Conservation (phyloP, 2,113 vertebrate species). For the Arenaria interpres region DNA sequence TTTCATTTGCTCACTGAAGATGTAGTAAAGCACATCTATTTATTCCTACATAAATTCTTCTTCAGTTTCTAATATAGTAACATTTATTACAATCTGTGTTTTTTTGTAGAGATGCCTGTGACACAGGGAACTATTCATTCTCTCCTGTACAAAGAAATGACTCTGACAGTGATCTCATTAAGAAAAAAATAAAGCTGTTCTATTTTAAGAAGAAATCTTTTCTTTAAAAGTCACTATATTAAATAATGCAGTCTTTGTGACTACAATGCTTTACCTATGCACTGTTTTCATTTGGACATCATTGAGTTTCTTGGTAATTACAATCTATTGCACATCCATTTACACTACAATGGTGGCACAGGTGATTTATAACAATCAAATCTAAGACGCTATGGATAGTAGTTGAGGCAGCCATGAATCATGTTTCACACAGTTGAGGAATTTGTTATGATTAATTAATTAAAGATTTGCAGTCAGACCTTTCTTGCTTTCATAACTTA, state of each 20-base stretch:
- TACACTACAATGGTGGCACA: not conserved
- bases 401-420: slow-evolving; percentile 21
- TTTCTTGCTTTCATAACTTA: not conserved
- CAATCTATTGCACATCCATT: not conserved
- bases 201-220: not conserved
- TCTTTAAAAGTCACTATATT: not conserved
- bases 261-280: not conserved
- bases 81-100: not conserved
- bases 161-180: not conserved
- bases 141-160: not conserved
- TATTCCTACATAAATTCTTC: not conserved
- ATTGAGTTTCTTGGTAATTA: not conserved
- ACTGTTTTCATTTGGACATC: not conserved
- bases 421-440: not conserved
- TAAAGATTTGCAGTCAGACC: slow-evolving; percentile 9
- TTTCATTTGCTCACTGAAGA: not conserved
- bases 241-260: not conserved
- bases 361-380: slow-evolving; percentile 34
- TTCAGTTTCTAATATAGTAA: not conserved
- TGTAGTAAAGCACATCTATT: not conserved
- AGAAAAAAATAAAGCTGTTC: not conserved
- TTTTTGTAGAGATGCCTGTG: not conserved
- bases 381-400: not conserved
- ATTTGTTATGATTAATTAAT: slow-evolving; percentile 36
- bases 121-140: not conserved